A percentile compares a stretch with the other conserved stretches of the same genome.
phyloP scores from a whole-genome alignment of 2,888 invertebrate species.

The Sminthurinus aureus region DNA sequence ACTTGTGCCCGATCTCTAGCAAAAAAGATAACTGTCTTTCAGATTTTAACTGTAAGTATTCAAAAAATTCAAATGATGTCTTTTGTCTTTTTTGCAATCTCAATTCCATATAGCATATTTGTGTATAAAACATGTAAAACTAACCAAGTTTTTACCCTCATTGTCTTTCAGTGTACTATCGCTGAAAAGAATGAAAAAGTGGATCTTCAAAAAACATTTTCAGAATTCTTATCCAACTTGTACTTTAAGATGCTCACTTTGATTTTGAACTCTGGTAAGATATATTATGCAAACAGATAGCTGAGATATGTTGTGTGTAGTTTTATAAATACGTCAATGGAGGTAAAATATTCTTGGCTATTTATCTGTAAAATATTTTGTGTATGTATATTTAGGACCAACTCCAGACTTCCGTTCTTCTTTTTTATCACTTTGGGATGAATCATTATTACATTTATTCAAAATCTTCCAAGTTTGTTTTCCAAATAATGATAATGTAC shows the following conservation, averaged over 20 bases:
- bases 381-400: conserved; percentile 1
- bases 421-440: conserved; percentile 37
- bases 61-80: not conserved
- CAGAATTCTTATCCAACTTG: conserved; percentile 48
- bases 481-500: conserved; percentile 47
- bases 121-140: not conserved
- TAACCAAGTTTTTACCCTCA: not conserved
- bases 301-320: too few relatives aligned
- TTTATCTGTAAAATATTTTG: not conserved
- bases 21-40: conserved; percentile 51
- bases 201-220: conserved; percentile 46
- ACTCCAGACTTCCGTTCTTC: conserved; percentile 20
- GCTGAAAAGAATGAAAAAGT: conserved; percentile 43
- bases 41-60: conserved; percentile 47
- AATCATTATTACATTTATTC: conserved; percentile 46
- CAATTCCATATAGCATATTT: not conserved
- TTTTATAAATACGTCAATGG: not conserved
- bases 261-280: conserved; percentile 37
- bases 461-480: conserved; percentile 47
- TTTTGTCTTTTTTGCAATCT: not conserved
- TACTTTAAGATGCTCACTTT: conserved; percentile 42
- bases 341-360: not conserved
- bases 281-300: too few relatives aligned
- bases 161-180: conserved; percentile 14
- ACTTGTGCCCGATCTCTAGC: conserved; percentile 52